phyloP scores from a whole-genome alignment of 2,113 vertebrate genomes.

The Melanostigma gelatinosum region DNA sequence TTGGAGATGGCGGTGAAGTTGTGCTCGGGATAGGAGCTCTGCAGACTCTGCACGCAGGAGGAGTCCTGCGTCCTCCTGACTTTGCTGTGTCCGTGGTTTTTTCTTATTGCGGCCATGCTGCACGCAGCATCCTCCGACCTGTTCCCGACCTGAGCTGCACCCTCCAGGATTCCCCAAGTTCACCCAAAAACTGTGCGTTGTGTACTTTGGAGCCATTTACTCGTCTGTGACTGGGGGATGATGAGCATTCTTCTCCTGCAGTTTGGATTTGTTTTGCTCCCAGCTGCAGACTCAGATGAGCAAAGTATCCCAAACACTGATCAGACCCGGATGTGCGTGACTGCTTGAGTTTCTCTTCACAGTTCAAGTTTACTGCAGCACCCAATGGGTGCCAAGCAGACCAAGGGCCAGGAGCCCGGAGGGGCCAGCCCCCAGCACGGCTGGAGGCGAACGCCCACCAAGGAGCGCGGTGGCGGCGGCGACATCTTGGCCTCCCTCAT shows the following conservation, averaged over 20 bases:
- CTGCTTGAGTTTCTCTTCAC: too few relatives aligned
- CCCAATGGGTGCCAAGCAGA: constrained; percentile 92
- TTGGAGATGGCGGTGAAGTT: constrained; percentile 58
- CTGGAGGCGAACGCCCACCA: constrained; percentile 84
- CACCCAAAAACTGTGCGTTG: not conserved
- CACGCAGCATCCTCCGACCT: constrained; percentile 71
- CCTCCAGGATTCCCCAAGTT: constrained; percentile 25
- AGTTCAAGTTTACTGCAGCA: not conserved
- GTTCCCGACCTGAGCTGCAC: constrained; percentile 72
- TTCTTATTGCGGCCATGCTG: constrained; percentile 71
- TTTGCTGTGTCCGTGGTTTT: constrained; percentile 53
- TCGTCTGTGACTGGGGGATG: not conserved
- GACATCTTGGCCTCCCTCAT: constrained; percentile 91
- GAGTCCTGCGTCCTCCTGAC: constrained; percentile 46
- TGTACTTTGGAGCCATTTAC: not conserved
- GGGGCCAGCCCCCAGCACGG: constrained; percentile 83
- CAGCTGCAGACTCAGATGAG: not conserved
- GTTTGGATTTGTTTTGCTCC: not conserved
- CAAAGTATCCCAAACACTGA: constrained; percentile 1
- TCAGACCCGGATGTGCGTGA: constrained; percentile 19
- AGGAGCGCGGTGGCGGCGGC: constrained; percentile 82
- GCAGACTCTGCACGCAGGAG: not conserved
- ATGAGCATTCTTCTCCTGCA: not conserved
- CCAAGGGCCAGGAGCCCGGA: constrained; percentile 86
- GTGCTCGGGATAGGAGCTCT: constrained; percentile 66